These are phyloP conservation scores for Oncopodura yosiiana DNA, from an alignment of 1,140 invertebrate species.

Conservation along the genomic window DNA sequence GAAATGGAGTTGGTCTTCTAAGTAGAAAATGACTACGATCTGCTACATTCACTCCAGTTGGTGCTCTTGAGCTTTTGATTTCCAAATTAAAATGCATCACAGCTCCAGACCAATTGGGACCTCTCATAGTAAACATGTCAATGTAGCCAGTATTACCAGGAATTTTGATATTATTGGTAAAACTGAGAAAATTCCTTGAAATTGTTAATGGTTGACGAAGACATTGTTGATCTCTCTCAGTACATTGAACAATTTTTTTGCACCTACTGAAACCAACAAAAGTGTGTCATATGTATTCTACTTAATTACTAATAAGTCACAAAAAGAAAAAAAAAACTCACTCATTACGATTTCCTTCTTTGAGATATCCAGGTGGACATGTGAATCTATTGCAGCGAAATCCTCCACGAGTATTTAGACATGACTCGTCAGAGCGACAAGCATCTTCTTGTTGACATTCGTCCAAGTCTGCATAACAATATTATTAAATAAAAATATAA, in stretches of 20 bases:
- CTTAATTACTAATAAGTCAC: too few species aligned
- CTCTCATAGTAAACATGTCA: slow-evolving; percentile 76
- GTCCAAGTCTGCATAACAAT: slow-evolving; percentile 60
- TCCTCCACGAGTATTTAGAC: slow-evolving; percentile 80
- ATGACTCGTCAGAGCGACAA: slow-evolving; percentile 56
- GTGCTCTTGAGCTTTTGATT: slow-evolving; percentile 53
- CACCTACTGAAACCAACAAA: slow-evolving; percentile 62
- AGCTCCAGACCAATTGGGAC: slow-evolving; percentile 54
- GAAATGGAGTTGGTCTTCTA: slow-evolving; percentile 41
- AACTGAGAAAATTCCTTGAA: slow-evolving; percentile 83
- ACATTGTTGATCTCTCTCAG: slow-evolving; percentile 56
- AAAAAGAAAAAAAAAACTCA: slow-evolving; percentile 42
- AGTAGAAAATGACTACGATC: slow-evolving; percentile 58
- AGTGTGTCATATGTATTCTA: background rate
- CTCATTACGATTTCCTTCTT: slow-evolving; percentile 62
- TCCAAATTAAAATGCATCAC: slow-evolving; percentile 64
- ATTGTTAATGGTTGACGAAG: slow-evolving; percentile 65
- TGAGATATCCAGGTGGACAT: slow-evolving; percentile 71
- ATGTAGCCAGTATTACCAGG: slow-evolving; percentile 54
- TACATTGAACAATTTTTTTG: slow-evolving; percentile 58
- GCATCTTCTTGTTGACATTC: slow-evolving; percentile 60
- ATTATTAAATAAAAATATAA: slow-evolving; percentile 7
- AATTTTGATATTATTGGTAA: slow-evolving; percentile 70
- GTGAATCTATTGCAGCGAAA: slow-evolving; percentile 74
- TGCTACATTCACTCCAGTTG: slow-evolving; percentile 49